These are phyloP conservation scores for Drosophila subquinaria DNA, from an alignment of 2,888 invertebrate species.

Conservation along the genomic window DNA sequence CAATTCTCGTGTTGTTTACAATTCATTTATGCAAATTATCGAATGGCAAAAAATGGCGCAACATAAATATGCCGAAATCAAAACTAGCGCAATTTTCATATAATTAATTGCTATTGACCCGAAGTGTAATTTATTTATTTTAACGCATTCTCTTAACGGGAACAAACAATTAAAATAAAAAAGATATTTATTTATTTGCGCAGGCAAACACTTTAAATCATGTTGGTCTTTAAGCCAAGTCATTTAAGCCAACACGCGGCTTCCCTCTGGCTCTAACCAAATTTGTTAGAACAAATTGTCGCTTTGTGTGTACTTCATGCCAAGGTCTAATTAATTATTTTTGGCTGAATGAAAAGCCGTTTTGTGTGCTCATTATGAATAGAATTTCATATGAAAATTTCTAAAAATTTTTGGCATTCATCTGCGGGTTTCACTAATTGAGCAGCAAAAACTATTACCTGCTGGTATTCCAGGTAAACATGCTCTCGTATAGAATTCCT, in stretches of 20 bases:
- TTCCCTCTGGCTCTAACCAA: neutral
- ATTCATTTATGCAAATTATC: conserved; percentile 74
- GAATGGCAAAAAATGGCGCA: conserved; percentile 40
- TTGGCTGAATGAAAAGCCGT: conserved; percentile 18
- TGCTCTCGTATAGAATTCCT: neutral
- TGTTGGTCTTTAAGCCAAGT: conserved; percentile 27
- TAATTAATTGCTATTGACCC: conserved; percentile 73
- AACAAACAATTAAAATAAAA: conserved; percentile 13
- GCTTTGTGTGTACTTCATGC: conserved; percentile 28
- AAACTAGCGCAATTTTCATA: conserved; percentile 61
- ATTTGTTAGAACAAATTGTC: conserved; percentile 29
- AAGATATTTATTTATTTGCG: conserved; percentile 1
- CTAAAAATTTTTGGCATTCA: conserved; percentile 14
- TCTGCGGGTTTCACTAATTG: conserved; percentile 48
- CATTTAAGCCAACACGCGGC: conserved; percentile 11
- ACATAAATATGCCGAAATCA: conserved; percentile 62
- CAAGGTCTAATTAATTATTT: conserved; percentile 47
- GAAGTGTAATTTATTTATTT: conserved; percentile 61
- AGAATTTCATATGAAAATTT: conserved; percentile 33
- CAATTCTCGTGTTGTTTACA: conserved; percentile 70
- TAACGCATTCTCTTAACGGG: conserved; percentile 20
- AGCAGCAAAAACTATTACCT: conserved; percentile 18
- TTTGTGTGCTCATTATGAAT: conserved; percentile 47
- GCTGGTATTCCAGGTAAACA: conserved; percentile 2
- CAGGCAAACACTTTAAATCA: conserved; percentile 39